Evolutionary conservation across 2,888 invertebrate genomes (phyloP).

Genomic region (Cybosia mesomella): DNA sequence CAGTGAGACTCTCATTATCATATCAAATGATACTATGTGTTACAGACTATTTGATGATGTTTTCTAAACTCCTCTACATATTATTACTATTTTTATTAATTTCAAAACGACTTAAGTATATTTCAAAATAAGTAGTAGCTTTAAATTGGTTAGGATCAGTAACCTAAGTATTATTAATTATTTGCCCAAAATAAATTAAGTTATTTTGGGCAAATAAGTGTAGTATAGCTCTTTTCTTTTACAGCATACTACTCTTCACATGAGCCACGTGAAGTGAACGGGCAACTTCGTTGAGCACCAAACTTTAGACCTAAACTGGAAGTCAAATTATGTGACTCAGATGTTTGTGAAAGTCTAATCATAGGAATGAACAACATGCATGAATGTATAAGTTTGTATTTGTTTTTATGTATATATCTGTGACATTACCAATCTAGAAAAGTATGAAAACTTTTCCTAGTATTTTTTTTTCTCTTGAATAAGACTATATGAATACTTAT

Average conservation of each 20-base stretch:
- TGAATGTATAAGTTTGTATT: neutral
- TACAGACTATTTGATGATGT: neutral
- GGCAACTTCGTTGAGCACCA: slow-evolving; percentile 25
- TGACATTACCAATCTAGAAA: too few species aligned
- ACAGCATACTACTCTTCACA: slow-evolving; percentile 17
- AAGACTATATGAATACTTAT: too few species aligned
- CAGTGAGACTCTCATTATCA: neutral
- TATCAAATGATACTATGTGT: neutral
- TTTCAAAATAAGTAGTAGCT: too few species aligned
- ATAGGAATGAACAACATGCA: slow-evolving; percentile 16
- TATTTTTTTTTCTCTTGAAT: too few species aligned
- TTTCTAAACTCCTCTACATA: neutral
- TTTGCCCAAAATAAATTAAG: neutral
- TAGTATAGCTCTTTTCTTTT: neutral
- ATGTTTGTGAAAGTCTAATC: slow-evolving; percentile 23
- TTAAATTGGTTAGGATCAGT: too few species aligned
- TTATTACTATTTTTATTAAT: too few species aligned
- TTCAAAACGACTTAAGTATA: too few species aligned
- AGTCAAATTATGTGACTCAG: slow-evolving; percentile 34
- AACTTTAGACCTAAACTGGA: slow-evolving; percentile 19
- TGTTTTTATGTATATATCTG: too few species aligned
- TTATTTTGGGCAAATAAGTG: too few species aligned
- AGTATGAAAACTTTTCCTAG: too few species aligned
- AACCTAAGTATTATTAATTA: too few species aligned
- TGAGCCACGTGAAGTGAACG: slow-evolving; percentile 19